Evolutionary conservation across 2,113 vertebrate species (phyloP), one percentile per base, ranked within the genome.

Genomic region (Epinephelus lanceolatus): DNA sequence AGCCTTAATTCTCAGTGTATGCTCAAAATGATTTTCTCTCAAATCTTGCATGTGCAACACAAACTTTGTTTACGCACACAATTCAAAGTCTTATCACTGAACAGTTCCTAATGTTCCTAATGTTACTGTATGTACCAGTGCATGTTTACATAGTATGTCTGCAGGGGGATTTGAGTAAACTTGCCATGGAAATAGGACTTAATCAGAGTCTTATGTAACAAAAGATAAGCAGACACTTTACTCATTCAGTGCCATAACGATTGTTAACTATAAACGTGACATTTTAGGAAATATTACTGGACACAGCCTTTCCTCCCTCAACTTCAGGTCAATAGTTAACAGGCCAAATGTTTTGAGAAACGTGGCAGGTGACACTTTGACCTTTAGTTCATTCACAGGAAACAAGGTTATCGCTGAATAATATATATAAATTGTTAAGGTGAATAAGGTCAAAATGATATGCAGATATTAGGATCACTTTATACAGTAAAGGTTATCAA

Each of bases 181-280:
- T 51, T 63, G 1, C 3, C 12, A 56, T 4, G 11, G 13, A 56
- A 42, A 62, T 30, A 0, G 19, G 21, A 27, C 27, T 37, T 37
- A 37, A 37, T 65, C 30, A 63, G 47, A 45, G 40, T 25, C 3
- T 21, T 21, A 12, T 59, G 67, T 13, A 42, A 33, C 2, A 23
- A 5, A 55, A 56, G 77, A 76, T 83, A 63, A 42, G 45, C 12
- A 49, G n/a, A 30, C 1, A 4, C 33, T 47, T 61, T 17, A 53
- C 2, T 40, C 30, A 52, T 63, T 23, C 23, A 11, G 15, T 19
- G n/a, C 8, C 27, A 68, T 30, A 21, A 56, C 62, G 52, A 69
- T 11, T 11, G 13, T 21, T 49, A 42, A 37, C 63, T 23, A 15
- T 30, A 30, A 30, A 63, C 67, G 57, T 74, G 71, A 79, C 66